phyloP scores from a whole-genome alignment of 2,888 invertebrate species.

The Anaspis maculata region DNA sequence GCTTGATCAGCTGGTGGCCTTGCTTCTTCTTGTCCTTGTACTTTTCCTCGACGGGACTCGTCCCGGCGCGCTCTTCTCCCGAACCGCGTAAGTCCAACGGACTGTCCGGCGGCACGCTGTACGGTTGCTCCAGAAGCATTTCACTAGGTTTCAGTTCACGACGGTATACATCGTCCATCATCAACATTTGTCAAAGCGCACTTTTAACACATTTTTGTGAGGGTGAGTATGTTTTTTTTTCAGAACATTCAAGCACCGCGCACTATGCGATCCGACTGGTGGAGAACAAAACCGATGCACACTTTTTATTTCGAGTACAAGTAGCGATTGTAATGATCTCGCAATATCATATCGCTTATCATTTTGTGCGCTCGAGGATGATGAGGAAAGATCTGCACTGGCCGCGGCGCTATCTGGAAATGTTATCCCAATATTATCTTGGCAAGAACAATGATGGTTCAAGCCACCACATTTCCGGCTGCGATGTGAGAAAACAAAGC shows the following conservation, averaged over 20 bases:
- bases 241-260: no score
- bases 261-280: no score
- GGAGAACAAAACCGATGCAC: no score
- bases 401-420: constrained; percentile 37
- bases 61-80: constrained; percentile 25
- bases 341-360: no score
- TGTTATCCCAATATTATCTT: constrained; percentile 45
- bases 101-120: constrained; percentile 31
- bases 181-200: constrained; percentile 30
- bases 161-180: constrained; percentile 35
- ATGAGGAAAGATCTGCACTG: constrained; percentile 25
- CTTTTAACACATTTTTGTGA: constrained; percentile 2
- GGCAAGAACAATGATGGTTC: constrained; percentile 45
- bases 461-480: constrained; percentile 44
- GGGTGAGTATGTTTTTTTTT: no score
- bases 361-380: no score
- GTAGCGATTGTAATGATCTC: no score
- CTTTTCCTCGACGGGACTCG: constrained; percentile 24
- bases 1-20: constrained; percentile 72
- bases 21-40: constrained; percentile 26
- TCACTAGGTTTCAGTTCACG: constrained; percentile 25
- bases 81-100: constrained; percentile 44
- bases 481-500: constrained; percentile 43
- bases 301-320: no score
- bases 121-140: constrained; percentile 26